phyloP scores from a whole-genome alignment of 2,113 vertebrate species.

The Castor canadensis region DNA sequence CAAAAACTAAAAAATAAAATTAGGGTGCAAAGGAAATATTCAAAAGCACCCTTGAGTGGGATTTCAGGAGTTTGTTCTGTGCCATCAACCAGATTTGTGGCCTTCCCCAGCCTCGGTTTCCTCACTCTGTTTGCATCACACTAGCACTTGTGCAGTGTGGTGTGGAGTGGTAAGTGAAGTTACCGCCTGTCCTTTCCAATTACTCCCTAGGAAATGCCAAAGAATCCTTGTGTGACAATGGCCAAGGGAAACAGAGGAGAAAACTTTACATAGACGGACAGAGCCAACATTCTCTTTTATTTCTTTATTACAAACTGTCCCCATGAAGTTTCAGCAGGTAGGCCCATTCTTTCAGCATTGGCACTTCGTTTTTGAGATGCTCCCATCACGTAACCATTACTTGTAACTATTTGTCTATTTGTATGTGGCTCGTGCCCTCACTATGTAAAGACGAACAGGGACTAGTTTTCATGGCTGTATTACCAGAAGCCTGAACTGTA shows the following conservation, averaged over 20 bases:
- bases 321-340: not conserved
- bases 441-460: not conserved
- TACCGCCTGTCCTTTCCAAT: not conserved
- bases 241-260: not conserved
- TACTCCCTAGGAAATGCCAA: not conserved
- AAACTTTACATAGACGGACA: not conserved
- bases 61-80: not conserved
- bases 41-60: not conserved
- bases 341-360: not conserved
- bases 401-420: not conserved
- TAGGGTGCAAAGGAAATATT: not conserved
- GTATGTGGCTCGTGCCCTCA: not conserved
- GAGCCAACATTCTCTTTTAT: too few species aligned
- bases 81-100: not conserved
- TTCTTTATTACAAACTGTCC: not conserved
- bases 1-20: too few species aligned
- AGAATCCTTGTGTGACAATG: not conserved
- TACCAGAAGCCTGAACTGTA: not conserved
- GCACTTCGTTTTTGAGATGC: not conserved
- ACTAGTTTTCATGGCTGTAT: not conserved
- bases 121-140: not conserved
- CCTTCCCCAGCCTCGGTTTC: not conserved
- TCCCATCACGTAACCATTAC: not conserved
- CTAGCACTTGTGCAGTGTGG: not conserved
- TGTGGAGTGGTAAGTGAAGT: not conserved